Percentiles rank a stretch among this genome's conserved stretches.
These are phyloP conservation scores for Psittacula cyanocephala DNA, from an alignment of 2,113 vertebrate species.

Conservation along the genomic window DNA sequence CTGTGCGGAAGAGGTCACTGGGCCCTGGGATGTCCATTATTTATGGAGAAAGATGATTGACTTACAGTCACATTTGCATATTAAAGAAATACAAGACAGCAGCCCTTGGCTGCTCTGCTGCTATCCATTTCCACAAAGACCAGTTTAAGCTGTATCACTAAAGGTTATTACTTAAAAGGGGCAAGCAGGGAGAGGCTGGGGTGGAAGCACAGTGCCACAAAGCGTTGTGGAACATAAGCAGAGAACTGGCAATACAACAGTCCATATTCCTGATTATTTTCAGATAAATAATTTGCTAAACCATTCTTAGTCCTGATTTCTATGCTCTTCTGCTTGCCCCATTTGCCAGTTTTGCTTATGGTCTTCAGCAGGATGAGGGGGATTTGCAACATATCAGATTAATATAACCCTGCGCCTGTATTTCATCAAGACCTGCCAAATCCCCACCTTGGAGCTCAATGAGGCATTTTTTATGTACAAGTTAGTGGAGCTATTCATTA, in stretches of 20 bases:
- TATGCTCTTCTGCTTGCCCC: not conserved
- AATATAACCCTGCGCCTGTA: not conserved
- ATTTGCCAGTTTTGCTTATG: not conserved
- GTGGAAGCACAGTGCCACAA: not conserved
- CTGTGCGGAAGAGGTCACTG: not conserved
- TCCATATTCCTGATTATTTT: not conserved
- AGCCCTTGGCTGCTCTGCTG: not conserved
- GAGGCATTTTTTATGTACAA: not conserved
- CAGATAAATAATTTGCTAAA: not conserved
- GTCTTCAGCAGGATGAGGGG: not conserved
- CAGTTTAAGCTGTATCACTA: not conserved
- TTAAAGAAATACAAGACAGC: not conserved
- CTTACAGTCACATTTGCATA: fast-evolving
- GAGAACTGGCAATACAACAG: not conserved
- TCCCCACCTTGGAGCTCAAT: not conserved
- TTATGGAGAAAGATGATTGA: not conserved
- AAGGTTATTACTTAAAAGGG: not conserved
- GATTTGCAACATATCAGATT: not conserved
- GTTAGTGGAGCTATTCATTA: not conserved
- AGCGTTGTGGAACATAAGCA: not conserved
- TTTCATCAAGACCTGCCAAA: not conserved
- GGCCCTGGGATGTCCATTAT: not conserved
- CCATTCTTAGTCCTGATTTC: not conserved
- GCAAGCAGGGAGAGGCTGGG: not conserved
- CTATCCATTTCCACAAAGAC: not conserved